Evolutionary conservation across 2,888 invertebrate genomes (phyloP).

Genomic region (Parnassius smintheus): DNA sequence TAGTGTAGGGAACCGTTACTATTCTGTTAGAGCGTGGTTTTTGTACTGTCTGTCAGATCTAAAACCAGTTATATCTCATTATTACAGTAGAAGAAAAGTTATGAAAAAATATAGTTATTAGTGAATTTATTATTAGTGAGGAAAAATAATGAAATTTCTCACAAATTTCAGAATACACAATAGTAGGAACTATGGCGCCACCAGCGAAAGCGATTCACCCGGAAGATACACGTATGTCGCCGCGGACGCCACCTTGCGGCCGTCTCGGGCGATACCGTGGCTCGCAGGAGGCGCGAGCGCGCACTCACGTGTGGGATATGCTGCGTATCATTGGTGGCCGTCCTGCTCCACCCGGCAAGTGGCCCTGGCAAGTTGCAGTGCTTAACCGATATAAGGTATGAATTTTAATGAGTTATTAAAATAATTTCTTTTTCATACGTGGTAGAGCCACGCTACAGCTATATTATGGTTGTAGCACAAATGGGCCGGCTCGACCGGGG

Average conservation of each 20-base stretch:
- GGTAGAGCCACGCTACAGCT: too few species aligned
- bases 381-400: constrained; percentile 89
- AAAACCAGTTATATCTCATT: too few species aligned
- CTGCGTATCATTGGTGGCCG: constrained; percentile 93
- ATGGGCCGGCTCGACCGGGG: too few species aligned
- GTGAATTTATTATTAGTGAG: too few species aligned
- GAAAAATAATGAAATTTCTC: neutral
- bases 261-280: constrained; percentile 58
- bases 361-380: constrained; percentile 98
- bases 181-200: constrained; percentile 59
- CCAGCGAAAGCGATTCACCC: constrained; percentile 57
- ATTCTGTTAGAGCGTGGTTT: too few species aligned
- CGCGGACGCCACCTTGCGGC: constrained; percentile 52
- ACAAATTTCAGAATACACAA: constrained; percentile 50
- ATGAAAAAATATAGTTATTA: too few species aligned
- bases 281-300: constrained; percentile 44
- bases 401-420: neutral
- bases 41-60: too few species aligned
- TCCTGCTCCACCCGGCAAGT: constrained; percentile 89
- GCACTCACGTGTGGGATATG: constrained; percentile 78
- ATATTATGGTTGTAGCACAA: too few species aligned
- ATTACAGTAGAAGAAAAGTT: too few species aligned
- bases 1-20: too few species aligned
- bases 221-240: constrained; percentile 49
- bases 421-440: too few species aligned